Base-by-base conservation (phyloP, 2,113 vertebrate genomes). In the Lasiurus cinereus region DNA sequence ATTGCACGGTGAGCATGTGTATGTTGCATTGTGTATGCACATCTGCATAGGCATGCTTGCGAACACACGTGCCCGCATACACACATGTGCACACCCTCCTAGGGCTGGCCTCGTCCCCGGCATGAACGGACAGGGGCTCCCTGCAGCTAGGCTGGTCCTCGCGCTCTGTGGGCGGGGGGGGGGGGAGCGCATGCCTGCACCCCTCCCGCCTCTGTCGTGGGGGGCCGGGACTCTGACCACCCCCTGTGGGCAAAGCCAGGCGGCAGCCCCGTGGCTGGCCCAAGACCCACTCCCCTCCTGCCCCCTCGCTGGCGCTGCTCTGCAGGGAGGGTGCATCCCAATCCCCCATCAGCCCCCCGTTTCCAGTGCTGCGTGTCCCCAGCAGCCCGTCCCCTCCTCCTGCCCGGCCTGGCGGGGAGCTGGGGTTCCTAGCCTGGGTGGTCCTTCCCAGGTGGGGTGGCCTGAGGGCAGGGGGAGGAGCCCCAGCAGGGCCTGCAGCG, bases 101-200 rank as follows among this genome's bases (percentile, higher is more conserved):
- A 31, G 72, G 36, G 8, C 29, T 73, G 48, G 13, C 43, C 54
- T 39, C 43, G 27, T 3, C 54, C 22, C 59, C 21, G 19, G 82
- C 22, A 19, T 0, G 0, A 15, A n/a, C 8, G 54, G 70, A 12
- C 16, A 2, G 50, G 5, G 9, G 24, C 48, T 33, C 73, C 29
- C 48, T 6, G 0, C 0, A 0, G 13, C 8, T 0, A 3, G 2
- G 62, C 9, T 7, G 29, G 1, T 0, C 8, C 31, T n/a, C 22
- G 39, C 6, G 4, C 56, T 24, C 9, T 2, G 9, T 3, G 4
- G 8, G 27, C 39, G 39, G 36, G 64, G 0, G 1, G 8, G 27
- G 39, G 39, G 36, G 64, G 0, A 1, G 56, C 27, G 10, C n/a
- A 6, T 10, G 7, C 8, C 7, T 0, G 21, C 11, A 24, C 1